Evolutionary conservation across 2,888 invertebrate species (phyloP).

Genomic region (Thymelicus sylvestris): DNA sequence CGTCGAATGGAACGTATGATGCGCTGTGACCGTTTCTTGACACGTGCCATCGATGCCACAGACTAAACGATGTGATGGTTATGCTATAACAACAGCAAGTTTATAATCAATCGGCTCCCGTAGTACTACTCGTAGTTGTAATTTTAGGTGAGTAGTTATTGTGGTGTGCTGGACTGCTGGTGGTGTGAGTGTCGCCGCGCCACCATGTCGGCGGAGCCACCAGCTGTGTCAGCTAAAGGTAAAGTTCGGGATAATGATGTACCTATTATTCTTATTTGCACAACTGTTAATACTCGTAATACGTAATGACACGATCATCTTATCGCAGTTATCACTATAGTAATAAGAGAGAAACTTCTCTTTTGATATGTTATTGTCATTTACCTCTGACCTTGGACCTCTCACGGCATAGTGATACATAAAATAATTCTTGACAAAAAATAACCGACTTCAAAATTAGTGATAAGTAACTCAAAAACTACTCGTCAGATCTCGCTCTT

Average conservation of each 20-base stretch:
- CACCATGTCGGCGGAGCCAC: conserved; percentile 65
- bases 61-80: background rate
- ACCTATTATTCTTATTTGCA: background rate
- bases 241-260: conserved; percentile 40
- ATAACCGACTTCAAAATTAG: too few species aligned
- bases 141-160: background rate
- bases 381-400: too few species aligned
- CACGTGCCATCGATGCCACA: background rate
- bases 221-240: conserved; percentile 66
- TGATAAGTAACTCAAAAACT: too few species aligned
- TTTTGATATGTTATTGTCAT: too few species aligned
- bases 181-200: background rate
- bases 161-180: background rate
- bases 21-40: background rate
- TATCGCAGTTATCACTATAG: too few species aligned
- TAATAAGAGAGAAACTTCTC: too few species aligned
- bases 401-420: too few species aligned
- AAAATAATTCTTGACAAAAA: too few species aligned
- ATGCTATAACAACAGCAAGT: background rate
- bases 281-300: too few species aligned
- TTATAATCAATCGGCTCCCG: background rate
- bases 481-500: too few species aligned
- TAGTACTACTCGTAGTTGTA: background rate
- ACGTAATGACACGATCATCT: too few species aligned
- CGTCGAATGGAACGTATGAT: background rate